Conservation (phyloP, 2,113 vertebrate genomes). For the Corvus hawaiiensis region DNA sequence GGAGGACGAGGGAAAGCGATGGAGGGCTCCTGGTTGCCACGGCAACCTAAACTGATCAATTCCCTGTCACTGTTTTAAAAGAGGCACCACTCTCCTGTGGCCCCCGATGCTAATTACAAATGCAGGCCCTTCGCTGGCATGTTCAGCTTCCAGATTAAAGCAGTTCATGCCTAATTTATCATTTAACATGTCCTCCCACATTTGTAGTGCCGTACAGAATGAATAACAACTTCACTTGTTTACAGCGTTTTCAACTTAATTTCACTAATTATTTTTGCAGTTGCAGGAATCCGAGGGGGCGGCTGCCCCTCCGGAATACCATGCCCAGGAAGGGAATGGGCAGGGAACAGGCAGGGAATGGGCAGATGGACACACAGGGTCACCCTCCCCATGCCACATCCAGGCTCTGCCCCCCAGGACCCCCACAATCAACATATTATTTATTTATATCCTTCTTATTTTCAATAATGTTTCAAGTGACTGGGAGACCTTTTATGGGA, state of each 20-base stretch:
- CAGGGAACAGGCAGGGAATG: not conserved
- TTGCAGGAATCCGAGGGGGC: not conserved
- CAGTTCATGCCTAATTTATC: conserved; percentile 79
- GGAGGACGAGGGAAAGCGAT: conserved; percentile 51
- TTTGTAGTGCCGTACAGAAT: conserved; percentile 65
- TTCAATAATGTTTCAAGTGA: not conserved
- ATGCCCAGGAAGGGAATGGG: not conserved
- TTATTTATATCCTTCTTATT: too few relatives aligned
- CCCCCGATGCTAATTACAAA: conserved; percentile 81
- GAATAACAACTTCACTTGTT: conserved; percentile 77
- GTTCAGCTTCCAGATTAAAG: conserved; percentile 78
- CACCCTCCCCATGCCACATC: not conserved
- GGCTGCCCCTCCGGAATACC: not conserved
- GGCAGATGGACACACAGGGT: not conserved
- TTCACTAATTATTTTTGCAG: conserved; percentile 75
- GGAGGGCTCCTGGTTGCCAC: conserved; percentile 73
- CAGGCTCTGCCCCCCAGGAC: not conserved
- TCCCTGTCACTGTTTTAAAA: conserved; percentile 81
- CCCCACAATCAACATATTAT: accelerated
- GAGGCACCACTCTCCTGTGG: conserved; percentile 73
- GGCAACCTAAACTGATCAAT: conserved; percentile 84
- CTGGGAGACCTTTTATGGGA: not conserved
- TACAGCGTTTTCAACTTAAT: conserved; percentile 72
- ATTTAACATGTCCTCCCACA: conserved; percentile 76
- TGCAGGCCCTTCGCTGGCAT: conserved; percentile 71